phyloP scores from a whole-genome alignment of 2,797 vertebrate species.

The Aythya fuligula region DNA sequence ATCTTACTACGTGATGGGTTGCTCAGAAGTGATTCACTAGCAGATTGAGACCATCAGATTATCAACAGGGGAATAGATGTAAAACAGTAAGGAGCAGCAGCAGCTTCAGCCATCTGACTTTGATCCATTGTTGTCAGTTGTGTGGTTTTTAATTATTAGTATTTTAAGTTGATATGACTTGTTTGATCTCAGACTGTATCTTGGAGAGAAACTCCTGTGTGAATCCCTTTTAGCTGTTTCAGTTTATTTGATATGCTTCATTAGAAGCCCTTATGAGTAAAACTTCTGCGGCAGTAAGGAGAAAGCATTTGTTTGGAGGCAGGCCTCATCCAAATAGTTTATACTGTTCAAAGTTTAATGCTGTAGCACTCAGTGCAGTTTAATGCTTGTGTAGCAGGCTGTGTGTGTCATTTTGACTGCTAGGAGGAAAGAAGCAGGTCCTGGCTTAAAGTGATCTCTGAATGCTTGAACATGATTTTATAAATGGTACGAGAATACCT shows the following conservation, averaged over 20 bases:
- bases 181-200: neutral
- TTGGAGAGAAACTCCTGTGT: neutral
- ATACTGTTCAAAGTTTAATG: neutral
- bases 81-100: slow-evolving; percentile 26
- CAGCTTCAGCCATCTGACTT: slow-evolving; percentile 42
- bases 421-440: neutral
- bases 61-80: neutral
- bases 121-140: slow-evolving; percentile 53
- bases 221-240: neutral
- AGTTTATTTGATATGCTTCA: neutral
- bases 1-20: neutral
- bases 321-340: neutral
- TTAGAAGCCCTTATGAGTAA: neutral
- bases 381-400: neutral
- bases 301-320: neutral
- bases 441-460: neutral
- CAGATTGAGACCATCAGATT: slow-evolving; percentile 34
- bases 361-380: neutral
- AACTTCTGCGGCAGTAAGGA: neutral
- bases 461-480: neutral
- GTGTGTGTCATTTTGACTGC: neutral
- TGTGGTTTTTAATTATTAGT: neutral
- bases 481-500: neutral
- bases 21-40: slow-evolving; percentile 25
- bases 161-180: neutral